These are phyloP conservation scores for Echinarachnius parma DNA, from an alignment of 53 echinoderm and acorn worm genomes.

Conservation along the genomic window DNA sequence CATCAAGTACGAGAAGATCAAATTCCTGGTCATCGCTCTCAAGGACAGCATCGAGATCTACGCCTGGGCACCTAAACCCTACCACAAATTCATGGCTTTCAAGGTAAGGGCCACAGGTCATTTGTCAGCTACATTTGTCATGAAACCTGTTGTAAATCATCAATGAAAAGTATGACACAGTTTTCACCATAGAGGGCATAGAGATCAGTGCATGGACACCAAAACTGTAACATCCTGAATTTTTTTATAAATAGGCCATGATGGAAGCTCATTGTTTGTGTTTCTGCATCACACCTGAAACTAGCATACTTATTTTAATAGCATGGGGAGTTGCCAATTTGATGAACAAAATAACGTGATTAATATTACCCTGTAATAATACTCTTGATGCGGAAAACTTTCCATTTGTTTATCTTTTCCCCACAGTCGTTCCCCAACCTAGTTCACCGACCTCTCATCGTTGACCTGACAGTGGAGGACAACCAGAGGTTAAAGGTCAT, in stretches of 20 bases:
- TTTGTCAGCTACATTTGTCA: no score
- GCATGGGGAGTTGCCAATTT: no score
- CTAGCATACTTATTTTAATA: neutral
- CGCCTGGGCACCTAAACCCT: constrained; percentile 99
- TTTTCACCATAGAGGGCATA: no score
- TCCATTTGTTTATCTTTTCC: neutral
- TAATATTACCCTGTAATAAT: no score
- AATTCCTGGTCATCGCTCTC: constrained; percentile 96
- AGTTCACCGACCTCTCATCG: constrained; percentile 86
- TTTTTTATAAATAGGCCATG: no score
- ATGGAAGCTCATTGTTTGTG: no score
- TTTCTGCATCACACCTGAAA: neutral
- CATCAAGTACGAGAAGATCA: constrained; percentile 98
- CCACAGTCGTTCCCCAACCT: constrained; percentile 90
- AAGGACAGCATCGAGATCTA: constrained; percentile 99
- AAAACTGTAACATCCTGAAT: no score
- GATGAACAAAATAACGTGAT: no score
- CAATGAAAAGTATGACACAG: no score
- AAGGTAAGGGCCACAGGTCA: constrained; percentile 75
- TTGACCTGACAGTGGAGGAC: constrained; percentile 97
- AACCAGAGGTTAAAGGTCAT: constrained; percentile 99
- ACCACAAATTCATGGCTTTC: constrained; percentile 99
- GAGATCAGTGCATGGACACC: no score
- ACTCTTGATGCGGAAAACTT: no score
- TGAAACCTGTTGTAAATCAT: no score